These are phyloP conservation scores for Lithosia quadra DNA, from an alignment of 2,888 invertebrate species.

Conservation along the genomic window DNA sequence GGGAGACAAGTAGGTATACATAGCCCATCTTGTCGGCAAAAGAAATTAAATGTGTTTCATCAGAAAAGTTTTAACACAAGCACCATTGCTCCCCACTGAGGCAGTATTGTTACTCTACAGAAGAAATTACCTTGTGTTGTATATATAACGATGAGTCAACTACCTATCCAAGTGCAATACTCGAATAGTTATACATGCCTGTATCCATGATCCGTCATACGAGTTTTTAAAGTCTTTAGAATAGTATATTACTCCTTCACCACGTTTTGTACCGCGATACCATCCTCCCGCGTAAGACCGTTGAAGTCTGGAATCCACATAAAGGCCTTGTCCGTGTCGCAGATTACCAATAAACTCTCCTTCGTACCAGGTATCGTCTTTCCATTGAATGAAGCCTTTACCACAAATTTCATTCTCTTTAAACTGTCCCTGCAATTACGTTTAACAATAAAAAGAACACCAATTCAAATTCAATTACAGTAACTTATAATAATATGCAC, in stretches of 20 bases:
- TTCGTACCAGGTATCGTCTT: constrained; percentile 86
- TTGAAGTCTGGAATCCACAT: constrained; percentile 75
- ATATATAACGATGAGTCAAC: neutral
- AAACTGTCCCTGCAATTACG: constrained; percentile 84
- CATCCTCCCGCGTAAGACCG: constrained; percentile 80
- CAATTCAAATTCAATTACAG: neutral
- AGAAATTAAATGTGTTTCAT: no score
- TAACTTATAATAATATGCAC: no score
- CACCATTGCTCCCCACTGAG: neutral
- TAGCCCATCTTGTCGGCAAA: no score
- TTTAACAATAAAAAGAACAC: neutral
- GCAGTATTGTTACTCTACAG: neutral
- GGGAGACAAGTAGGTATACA: neutral
- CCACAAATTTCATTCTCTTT: constrained; percentile 85
- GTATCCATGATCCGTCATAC: constrained; percentile 77
- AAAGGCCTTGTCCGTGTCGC: constrained; percentile 85
- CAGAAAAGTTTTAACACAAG: neutral
- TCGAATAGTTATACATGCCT: constrained; percentile 58
- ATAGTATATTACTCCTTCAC: constrained; percentile 73
- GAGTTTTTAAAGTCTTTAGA: constrained; percentile 67
- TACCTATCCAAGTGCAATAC: neutral
- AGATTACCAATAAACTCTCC: constrained; percentile 86
- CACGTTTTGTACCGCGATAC: constrained; percentile 81
- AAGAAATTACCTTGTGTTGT: neutral
- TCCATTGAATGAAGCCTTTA: constrained; percentile 84